Base-by-base conservation (phyloP, 1,140 invertebrate species). In the Camponotus vicinus region DNA sequence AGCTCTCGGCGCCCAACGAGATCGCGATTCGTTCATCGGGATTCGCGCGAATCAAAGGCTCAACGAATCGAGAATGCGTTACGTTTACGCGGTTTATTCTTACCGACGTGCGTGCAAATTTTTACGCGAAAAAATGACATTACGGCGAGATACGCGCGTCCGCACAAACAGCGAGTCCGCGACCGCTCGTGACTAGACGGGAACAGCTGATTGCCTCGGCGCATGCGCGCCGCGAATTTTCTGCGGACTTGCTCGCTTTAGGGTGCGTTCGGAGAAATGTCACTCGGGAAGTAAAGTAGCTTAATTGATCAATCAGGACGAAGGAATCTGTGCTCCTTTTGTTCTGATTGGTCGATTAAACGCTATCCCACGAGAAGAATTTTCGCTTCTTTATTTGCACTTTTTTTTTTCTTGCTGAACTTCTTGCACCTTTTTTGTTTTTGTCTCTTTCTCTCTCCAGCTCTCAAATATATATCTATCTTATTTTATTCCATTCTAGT, bases 201-300 rank as follows among this genome's bases (percentile, higher is more conserved):
- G 57, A 83, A 83, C 79, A 83, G 79, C 79, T 83, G 79, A 83
- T 83, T 32, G 34, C 15, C 11, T 42, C 55, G 37, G 55, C 79
- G 79, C 79, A n/a, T 21, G 55, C 52, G 71, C 9, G 59, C 21
- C 18, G 71, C 49, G n/a, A 45, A n/a, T 21, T 13, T 1, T 11
- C 45, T 27, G 32, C 27, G 27, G 11, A 21, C n/a, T 4, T 21
- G 18, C 55, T 8, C 6, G 37, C n/a, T 45, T 45, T 45, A 8
- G 9, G 2, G 8, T 6, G 4, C 15, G 15, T 52, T 52, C 49
- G 49, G 49, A 52, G 15, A 52, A 52, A 52, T 52, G 0, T 15
- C 18, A 52, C 15, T 2, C 49, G 4, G 3, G 5, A 5, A 1
- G 5, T 52, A 18, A 18, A 18, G 3, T 52, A 52, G 49, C 13